phyloP scores from a whole-genome alignment of 2,113 vertebrate genomes.

The Falco punctatus region DNA sequence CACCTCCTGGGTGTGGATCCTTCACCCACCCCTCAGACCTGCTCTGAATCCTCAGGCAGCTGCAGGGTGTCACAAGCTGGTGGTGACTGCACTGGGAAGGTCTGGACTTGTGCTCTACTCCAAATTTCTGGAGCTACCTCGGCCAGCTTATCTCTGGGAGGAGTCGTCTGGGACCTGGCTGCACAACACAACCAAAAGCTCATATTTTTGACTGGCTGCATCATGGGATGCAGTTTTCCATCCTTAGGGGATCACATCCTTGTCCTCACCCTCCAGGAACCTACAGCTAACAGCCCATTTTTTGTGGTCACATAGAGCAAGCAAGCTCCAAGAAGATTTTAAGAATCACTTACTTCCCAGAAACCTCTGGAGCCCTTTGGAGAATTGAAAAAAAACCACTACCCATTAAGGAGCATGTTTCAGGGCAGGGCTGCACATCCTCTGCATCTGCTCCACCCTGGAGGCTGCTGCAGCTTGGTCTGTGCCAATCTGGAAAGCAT shows the following conservation, averaged over 20 bases:
- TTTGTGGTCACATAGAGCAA: not conserved
- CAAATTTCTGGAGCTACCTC: not conserved
- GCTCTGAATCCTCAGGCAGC: not conserved
- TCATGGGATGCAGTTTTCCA: not conserved
- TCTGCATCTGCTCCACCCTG: not conserved
- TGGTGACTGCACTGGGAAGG: not conserved
- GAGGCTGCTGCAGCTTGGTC: not conserved
- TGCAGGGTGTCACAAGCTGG: not conserved
- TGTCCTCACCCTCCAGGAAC: not conserved
- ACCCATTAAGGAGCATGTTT: not conserved
- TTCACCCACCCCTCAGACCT: not conserved
- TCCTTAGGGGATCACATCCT: not conserved
- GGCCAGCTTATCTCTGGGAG: not conserved
- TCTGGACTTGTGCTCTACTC: not conserved
- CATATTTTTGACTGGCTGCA: accelerated
- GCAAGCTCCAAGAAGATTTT: not conserved
- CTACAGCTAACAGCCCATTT: not conserved
- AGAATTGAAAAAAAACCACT: not conserved
- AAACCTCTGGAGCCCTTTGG: not conserved
- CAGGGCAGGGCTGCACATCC: not conserved
- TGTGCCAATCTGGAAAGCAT: not conserved
- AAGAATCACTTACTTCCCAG: accelerated
- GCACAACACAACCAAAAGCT: not conserved
- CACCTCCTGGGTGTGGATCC: not conserved
- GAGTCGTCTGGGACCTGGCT: not conserved